Evolutionary conservation across 2,888 invertebrate genomes (phyloP).

Genomic region (Platerodrilus igneus): DNA sequence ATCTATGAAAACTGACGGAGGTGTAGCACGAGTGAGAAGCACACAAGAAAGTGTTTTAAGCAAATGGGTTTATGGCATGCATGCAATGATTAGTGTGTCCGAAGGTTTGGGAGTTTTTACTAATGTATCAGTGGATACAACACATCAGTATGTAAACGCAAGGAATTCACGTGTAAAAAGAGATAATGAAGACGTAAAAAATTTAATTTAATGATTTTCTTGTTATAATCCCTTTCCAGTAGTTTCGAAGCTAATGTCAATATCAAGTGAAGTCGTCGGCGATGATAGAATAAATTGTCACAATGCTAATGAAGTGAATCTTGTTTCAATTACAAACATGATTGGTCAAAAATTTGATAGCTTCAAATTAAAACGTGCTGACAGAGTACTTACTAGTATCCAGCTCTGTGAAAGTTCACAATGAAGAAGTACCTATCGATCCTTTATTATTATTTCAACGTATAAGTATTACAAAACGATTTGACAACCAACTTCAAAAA

Average conservation of each 20-base stretch:
- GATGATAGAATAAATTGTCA: constrained; percentile 29
- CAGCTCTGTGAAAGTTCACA: too few relatives aligned
- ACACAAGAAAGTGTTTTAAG: constrained; percentile 39
- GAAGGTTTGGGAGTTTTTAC: constrained; percentile 35
- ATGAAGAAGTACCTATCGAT: too few relatives aligned
- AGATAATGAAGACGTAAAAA: constrained; percentile 27
- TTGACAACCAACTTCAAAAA: too few relatives aligned
- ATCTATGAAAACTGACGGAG: constrained; percentile 41
- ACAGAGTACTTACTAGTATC: too few relatives aligned
- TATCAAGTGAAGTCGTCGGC: constrained; percentile 25
- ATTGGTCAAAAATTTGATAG: too few relatives aligned
- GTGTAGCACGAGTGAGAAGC: constrained; percentile 42
- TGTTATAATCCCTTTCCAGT: constrained; percentile 35
- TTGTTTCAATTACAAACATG: too few relatives aligned
- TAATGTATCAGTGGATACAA: constrained; percentile 35
- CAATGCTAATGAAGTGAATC: constrained; percentile 34
- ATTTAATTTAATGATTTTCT: constrained; percentile 36
- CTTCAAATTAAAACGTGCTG: too few relatives aligned
- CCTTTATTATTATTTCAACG: too few relatives aligned
- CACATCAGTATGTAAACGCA: constrained; percentile 41
- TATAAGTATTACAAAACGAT: too few relatives aligned
- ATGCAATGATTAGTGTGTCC: constrained; percentile 36
- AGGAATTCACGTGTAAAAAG: constrained; percentile 37
- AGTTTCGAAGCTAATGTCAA: constrained; percentile 23
- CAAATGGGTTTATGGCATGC: constrained; percentile 40